Base-by-base conservation (phyloP, 2,113 vertebrate genomes). In the Mungos mungo region DNA sequence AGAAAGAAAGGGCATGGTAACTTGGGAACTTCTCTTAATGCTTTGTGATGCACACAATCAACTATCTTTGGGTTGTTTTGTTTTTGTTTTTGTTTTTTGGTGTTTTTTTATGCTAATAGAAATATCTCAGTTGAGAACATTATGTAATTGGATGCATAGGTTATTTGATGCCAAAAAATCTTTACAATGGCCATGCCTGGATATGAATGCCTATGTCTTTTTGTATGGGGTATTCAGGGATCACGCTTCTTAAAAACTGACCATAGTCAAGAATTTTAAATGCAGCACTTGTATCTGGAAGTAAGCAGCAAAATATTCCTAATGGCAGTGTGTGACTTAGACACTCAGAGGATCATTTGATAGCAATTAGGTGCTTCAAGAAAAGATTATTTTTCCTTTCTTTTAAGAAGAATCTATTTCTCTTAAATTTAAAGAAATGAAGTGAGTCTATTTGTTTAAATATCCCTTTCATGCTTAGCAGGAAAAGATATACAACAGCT, bases 321-420 rank as follows among this genome's bases (percentile, higher is more conserved):
- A 50, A n/a, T 1, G 9, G 18, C 11, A 77, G 33, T 2, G 11
- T 68, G 8, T 77, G 69, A 79, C 15, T 57, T 33, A 85, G 31
- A 95, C 4, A 38, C 38, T 31, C 8, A 84, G 21, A 92, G 45
- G 41, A 81, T 66, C 12, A 31, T 74, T 68, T 76, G 6, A n/a
- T 13, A 21, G 33, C 12, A 80, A 47, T 85, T 77, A 68, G 7
- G 14, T 90, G 7, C 41, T 77, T 85, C 27, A 50, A 88, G 25
- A 83, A 91, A 41, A 97, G 81, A 91, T 45, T n/a, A 93, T 25
- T 85, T 88, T 76, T 50, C 47, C 12, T 84, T 94, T 90, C 35
- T 95, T 94, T 92, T 33, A 93, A 87, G 38, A 84, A 79, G 21
- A 80, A 82, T n/a, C 9, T 79, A 33, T 29, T 88, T 90, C 50